These are phyloP conservation scores for Carassius carassius DNA, from an alignment of 2,113 vertebrate species.

Conservation along the genomic window DNA sequence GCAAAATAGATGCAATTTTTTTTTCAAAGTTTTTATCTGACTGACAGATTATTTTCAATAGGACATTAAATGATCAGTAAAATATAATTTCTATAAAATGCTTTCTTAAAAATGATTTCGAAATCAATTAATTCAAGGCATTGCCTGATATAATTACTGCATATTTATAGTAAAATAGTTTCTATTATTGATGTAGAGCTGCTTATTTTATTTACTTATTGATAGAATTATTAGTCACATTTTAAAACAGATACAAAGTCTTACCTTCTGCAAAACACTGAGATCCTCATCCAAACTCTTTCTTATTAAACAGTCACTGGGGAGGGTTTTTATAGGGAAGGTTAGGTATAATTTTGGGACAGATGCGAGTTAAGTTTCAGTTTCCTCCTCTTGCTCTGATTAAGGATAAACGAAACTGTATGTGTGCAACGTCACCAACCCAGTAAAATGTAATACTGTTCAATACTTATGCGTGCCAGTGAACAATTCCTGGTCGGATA, in stretches of 20 bases:
- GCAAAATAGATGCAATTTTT: background rate
- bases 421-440: background rate
- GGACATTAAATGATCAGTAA: background rate
- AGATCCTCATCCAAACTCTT: background rate
- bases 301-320: background rate
- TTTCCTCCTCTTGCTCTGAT: constrained; percentile 35
- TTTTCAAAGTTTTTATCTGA: background rate
- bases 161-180: no score
- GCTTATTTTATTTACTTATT: background rate
- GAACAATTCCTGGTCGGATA: background rate
- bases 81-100: background rate
- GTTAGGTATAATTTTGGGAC: background rate
- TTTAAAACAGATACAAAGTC: background rate
- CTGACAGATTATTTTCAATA: background rate
- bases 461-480: no score
- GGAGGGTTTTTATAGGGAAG: background rate
- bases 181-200: no score
- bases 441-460: background rate
- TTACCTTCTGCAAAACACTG: background rate
- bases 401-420: constrained; percentile 37
- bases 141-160: background rate
- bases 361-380: constrained; percentile 32
- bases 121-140: background rate
- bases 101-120: background rate
- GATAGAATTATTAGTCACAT: background rate